Percentiles rank a stretch among this genome's conserved stretches.
Conservation (phyloP, 2,113 vertebrate genomes). For the Psammodynastes pulverulentus region DNA sequence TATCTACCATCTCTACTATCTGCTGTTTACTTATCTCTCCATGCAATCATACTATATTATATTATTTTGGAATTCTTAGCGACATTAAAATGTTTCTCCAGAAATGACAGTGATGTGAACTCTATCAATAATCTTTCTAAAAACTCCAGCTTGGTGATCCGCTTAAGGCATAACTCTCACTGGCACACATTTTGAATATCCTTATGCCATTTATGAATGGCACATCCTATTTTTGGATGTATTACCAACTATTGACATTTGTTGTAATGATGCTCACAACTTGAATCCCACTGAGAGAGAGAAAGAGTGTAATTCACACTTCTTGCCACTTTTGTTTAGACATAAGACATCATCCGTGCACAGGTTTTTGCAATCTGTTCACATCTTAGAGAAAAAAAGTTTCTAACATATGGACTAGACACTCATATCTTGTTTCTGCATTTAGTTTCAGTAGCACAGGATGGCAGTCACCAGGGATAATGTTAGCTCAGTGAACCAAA, state of each 20-base stretch:
- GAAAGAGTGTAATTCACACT: constrained; percentile 5
- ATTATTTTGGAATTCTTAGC: not conserved
- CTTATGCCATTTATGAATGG: not conserved
- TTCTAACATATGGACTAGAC: constrained; percentile 11
- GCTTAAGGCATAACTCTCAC: not conserved
- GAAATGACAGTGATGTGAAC: not conserved
- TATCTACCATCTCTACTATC: not conserved
- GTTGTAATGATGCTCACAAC: not conserved
- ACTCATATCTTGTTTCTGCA: not conserved
- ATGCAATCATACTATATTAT: not conserved
- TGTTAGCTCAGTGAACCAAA: not conserved
- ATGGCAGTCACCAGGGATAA: not conserved
- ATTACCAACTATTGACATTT: not conserved
- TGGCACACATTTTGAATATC: not conserved
- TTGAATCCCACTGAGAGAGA: not conserved
- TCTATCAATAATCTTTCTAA: not conserved
- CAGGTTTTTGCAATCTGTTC: not conserved
- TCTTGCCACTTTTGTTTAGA: constrained; percentile 20
- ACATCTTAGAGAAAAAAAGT: not conserved
- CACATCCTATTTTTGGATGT: not conserved
- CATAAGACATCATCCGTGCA: not conserved
- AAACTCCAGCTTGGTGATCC: not conserved
- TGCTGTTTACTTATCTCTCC: not conserved
- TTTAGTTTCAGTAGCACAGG: constrained; percentile 18
- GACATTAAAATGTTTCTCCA: not conserved